These are phyloP conservation scores for Kryphioiulus occultus DNA, from an alignment of 2,888 invertebrate genomes.

Conservation along the genomic window DNA sequence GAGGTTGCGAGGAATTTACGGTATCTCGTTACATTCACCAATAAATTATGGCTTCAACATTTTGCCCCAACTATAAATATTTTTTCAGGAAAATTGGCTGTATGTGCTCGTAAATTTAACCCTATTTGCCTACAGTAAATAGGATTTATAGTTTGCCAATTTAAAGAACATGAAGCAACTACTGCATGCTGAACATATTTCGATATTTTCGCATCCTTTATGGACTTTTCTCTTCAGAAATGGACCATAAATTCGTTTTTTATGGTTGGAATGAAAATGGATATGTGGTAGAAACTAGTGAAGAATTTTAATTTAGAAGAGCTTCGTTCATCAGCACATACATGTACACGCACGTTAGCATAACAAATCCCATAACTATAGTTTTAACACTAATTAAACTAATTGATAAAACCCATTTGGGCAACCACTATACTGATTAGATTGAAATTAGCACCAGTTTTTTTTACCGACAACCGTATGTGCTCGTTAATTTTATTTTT, in stretches of 20 bases:
- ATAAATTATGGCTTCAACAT: neutral
- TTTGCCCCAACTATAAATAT: neutral
- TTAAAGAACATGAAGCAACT: neutral
- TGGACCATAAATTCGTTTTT: neutral
- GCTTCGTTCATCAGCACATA: neutral
- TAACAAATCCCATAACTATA: too few relatives aligned
- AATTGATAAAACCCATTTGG: too few relatives aligned
- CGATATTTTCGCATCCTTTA: neutral
- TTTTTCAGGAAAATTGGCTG: neutral
- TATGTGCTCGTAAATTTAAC: slow-evolving; percentile 2
- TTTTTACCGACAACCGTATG: too few relatives aligned
- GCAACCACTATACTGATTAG: too few relatives aligned
- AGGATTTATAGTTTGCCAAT: neutral
- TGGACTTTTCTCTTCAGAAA: neutral
- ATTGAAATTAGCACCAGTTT: too few relatives aligned
- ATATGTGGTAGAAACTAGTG: neutral
- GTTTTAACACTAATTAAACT: too few relatives aligned
- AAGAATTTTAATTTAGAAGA: neutral
- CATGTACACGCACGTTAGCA: neutral
- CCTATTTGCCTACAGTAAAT: neutral
- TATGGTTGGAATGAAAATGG: neutral
- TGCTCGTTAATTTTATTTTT: too few relatives aligned
- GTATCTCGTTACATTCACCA: neutral
- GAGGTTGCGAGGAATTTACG: neutral
- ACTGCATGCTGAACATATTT: neutral